phyloP scores from a whole-genome alignment of 1,140 invertebrate species.

The Delia radicum region DNA sequence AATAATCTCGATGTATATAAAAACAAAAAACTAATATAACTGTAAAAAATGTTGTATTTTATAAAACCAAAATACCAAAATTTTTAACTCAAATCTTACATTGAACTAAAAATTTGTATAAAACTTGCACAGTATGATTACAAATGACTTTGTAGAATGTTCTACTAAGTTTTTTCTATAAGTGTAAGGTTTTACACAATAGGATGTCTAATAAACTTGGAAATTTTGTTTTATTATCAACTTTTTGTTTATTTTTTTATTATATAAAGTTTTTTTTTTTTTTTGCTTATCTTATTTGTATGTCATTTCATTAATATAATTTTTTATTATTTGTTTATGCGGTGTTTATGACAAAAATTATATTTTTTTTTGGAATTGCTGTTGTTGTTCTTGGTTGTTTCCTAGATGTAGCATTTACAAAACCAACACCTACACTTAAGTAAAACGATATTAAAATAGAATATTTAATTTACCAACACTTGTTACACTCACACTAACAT shows the following conservation, averaged over 20 bases:
- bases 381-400: too few relatives aligned
- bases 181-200: background rate
- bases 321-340: slow-evolving; percentile 14
- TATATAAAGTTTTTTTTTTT: background rate
- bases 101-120: too few relatives aligned
- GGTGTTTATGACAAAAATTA: background rate
- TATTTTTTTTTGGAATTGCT: background rate
- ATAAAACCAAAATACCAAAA: too few relatives aligned
- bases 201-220: background rate
- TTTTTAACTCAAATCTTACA: too few relatives aligned
- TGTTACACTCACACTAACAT: background rate
- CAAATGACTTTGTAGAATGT: too few relatives aligned
- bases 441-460: background rate
- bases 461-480: slow-evolving; percentile 7
- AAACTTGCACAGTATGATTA: too few relatives aligned
- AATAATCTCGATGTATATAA: too few relatives aligned
- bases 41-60: too few relatives aligned
- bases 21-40: too few relatives aligned
- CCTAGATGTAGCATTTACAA: too few relatives aligned
- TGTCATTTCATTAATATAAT: background rate
- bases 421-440: background rate
- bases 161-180: too few relatives aligned
- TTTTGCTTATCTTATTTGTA: background rate
- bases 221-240: background rate
- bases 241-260: slow-evolving; percentile 1